Conservation (phyloP, 2,888 invertebrate genomes). For the Congeria kusceri region DNA sequence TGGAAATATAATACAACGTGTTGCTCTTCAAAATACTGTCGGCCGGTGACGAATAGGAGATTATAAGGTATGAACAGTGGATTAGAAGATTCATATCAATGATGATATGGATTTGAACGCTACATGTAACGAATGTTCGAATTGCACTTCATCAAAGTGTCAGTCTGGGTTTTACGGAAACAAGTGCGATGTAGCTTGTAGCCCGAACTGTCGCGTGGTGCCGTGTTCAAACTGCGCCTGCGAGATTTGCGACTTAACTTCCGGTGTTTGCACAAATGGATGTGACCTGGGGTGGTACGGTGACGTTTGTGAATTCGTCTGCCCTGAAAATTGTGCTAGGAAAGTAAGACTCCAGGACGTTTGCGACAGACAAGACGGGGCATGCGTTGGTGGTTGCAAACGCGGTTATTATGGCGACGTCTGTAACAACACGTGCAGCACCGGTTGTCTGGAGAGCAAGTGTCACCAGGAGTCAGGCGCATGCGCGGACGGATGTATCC, state of each 20-base stretch:
- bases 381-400: slow-evolving; percentile 44
- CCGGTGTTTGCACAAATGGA: slow-evolving; percentile 51
- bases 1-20: too few relatives aligned
- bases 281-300: slow-evolving; percentile 59
- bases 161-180: slow-evolving; percentile 37
- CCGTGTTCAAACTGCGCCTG: slow-evolving; percentile 50
- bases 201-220: slow-evolving; percentile 47
- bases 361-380: slow-evolving; percentile 43
- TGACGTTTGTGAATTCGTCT: slow-evolving; percentile 34
- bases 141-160: slow-evolving; percentile 34
- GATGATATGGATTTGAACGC: slow-evolving; percentile 2
- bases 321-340: slow-evolving; percentile 45
- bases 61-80: too few relatives aligned
- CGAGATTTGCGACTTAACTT: slow-evolving; percentile 36
- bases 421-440: slow-evolving; percentile 52
- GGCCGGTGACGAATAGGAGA: too few relatives aligned
- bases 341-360: background rate
- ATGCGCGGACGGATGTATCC: slow-evolving; percentile 47
- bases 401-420: slow-evolving; percentile 49
- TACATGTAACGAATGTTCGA: slow-evolving; percentile 32
- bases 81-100: background rate
- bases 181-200: slow-evolving; percentile 38
- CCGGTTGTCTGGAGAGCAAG: slow-evolving; percentile 33
- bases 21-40: too few relatives aligned
- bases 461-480: slow-evolving; percentile 43